phyloP scores from a whole-genome alignment of 2,888 invertebrate genomes.

The Hyposoter didymator region DNA sequence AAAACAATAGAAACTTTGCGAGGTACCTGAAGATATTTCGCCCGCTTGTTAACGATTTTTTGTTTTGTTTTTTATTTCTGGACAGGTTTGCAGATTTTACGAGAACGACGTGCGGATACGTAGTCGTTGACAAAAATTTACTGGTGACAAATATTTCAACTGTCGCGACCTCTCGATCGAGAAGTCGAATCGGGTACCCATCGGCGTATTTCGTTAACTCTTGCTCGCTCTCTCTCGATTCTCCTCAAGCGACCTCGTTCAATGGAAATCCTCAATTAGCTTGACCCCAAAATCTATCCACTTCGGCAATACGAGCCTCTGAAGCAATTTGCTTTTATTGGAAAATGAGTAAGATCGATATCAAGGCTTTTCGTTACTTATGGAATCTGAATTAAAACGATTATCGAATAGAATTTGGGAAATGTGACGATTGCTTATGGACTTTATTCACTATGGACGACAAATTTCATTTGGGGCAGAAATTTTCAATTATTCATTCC shows the following conservation, averaged over 20 bases:
- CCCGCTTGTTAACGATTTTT: neutral
- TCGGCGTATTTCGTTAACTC: neutral
- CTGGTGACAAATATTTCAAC: neutral
- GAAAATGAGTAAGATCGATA: neutral
- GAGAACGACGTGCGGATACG: neutral
- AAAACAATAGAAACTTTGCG: neutral
- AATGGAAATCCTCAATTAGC: neutral
- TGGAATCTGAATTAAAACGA: neutral
- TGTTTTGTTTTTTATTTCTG: too few relatives aligned
- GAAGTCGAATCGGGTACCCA: neutral
- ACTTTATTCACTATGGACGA: neutral
- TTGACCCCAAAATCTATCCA: neutral
- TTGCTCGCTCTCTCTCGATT: neutral
- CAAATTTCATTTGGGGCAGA: neutral
- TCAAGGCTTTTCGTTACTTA: neutral
- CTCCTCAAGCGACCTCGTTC: neutral
- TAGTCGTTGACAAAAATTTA: neutral
- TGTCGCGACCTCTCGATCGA: neutral
- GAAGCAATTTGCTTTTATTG: neutral
- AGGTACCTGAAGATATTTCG: neutral
- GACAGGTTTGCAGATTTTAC: neutral
- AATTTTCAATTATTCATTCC: neutral
- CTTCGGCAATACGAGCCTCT: neutral
- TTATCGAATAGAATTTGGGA: neutral
- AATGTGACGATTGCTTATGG: neutral